Base-by-base conservation (phyloP, 2,888 invertebrate genomes). In the Mechanitis mazaeus region DNA sequence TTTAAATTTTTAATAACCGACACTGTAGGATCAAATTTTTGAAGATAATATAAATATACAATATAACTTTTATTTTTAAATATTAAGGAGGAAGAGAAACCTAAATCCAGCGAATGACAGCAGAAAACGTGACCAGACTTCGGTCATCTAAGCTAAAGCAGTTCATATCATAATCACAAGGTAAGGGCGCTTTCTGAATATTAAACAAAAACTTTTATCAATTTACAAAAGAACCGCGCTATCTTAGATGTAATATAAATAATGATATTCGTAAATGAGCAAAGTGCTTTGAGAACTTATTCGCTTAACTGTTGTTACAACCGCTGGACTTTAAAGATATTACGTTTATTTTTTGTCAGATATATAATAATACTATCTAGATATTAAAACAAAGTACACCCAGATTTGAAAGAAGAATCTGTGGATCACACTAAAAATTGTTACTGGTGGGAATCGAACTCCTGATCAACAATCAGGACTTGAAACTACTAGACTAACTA, bases 141-240 rank as follows among this genome's bases (percentile, higher is more conserved):
- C 68, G 75, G 79, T 76, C 68, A 67, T 60, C 67, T 65, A 64
- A 67, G 59, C 67, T 63, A 63, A 69, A 71, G 69, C 74, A 74
- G 73, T 75, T 75, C 77, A 78, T 83, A 84, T 82, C 79, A 83
- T 84, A 85, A 83, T 83, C 78, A 76, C 71, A 71, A 75, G 73
- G 72, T 73, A 71, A 73, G 78, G 65, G 71, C 77, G 77, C 74
- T 72, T 65, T 71, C 75, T 72, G 87, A 87, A 88, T 87, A 81
- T 79, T 75, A 84, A 87, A 82, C 75, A 72, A 64, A 69, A 61
- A 61, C 55, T 60, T 64, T 67, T 66, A 63, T 67, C 59, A 68
- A 62, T 64, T 60, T 60, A 65, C 63, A 65, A 65, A 68, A 53
- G 65, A 46, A 59, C 64, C 60, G 61, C 56, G 45, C 35, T 54